Evolutionary conservation across 1,140 invertebrate genomes (phyloP), one percentile per base, ranked within the genome.

Genomic region (Lordiphosa stackelbergi): DNA sequence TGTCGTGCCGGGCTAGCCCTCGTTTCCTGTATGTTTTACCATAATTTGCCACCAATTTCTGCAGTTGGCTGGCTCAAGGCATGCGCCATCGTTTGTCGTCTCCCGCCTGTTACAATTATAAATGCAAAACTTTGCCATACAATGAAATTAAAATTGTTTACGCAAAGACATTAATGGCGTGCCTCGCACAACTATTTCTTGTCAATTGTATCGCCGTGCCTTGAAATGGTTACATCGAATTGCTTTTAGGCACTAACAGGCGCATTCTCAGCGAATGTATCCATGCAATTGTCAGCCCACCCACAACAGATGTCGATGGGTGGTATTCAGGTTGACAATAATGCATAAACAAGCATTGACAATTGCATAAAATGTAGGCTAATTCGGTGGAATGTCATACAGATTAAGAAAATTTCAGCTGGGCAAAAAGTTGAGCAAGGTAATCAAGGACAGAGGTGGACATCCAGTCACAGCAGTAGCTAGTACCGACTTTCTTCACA

Each of bases 91-190:
- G 66, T 69, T 68, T 78, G 69, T 79, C 74, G 69, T 68, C 74
- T 66, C 13, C 34, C 36, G 28, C 8, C 53, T 43, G 7, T 47
- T 31, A 6, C 52, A 69, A 66, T 69, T 74, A 69, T 58, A 70
- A 74, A 64, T 79, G 71, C 55, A 81, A 71, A 79, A 53, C 66
- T 63, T 65, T 55, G 40, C 53, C 45, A 49, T 35, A 40, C 47
- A 59, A 31, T 31, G 28, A 81, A 79, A 81, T 79, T 79, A 83
- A 79, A 79, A 79, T 79, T 79, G 75, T 79, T 79, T 79, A 79
- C 75, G 77, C 71, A 78, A 75, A 68, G 75, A 69, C 68, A 81
- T 79, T 83, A 71, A 74, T 73, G 73, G 57, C 54, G 28, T 35
- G 37, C 41, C 55, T 40, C 54, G 45, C 48, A 53, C 16, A 38